Conservation (phyloP, 2,888 invertebrate species). For the Latheticus oryzae region DNA sequence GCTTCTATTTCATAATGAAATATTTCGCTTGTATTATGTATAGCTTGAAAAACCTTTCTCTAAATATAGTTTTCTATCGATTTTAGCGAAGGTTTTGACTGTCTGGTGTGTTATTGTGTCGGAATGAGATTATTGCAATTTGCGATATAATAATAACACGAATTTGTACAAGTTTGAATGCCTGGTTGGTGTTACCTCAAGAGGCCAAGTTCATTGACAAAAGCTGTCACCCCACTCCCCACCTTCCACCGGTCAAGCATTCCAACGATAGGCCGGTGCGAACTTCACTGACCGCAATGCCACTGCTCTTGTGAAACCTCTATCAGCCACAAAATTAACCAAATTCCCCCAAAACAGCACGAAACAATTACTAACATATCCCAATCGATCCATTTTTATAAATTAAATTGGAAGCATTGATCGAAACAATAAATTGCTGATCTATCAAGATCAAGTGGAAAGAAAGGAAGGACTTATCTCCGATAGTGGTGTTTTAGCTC, state of each 20-base stretch:
- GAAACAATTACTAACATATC: slow-evolving; percentile 11
- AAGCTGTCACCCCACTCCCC: slow-evolving; percentile 51
- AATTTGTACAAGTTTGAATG: slow-evolving; percentile 43
- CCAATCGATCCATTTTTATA: slow-evolving; percentile 6
- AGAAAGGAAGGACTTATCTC: slow-evolving; percentile 26
- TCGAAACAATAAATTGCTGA: slow-evolving; percentile 19
- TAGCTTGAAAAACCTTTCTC: slow-evolving; percentile 15
- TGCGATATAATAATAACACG: slow-evolving; percentile 43
- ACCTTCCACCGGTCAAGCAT: slow-evolving; percentile 48
- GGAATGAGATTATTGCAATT: slow-evolving; percentile 37
- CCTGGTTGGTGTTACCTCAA: slow-evolving; percentile 43
- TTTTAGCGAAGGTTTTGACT: slow-evolving; percentile 16
- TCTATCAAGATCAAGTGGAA: slow-evolving; percentile 25
- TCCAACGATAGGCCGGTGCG: slow-evolving; percentile 44
- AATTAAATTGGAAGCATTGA: slow-evolving; percentile 32
- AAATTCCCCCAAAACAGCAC: slow-evolving; percentile 21
- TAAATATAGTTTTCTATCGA: slow-evolving; percentile 34
- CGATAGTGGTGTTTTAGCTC: slow-evolving; percentile 35
- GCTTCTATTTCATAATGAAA: too few species aligned
- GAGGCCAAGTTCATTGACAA: slow-evolving; percentile 54
- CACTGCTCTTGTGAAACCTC: slow-evolving; percentile 31
- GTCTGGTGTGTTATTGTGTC: slow-evolving; percentile 13
- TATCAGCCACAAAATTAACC: slow-evolving; percentile 19
- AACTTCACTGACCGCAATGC: slow-evolving; percentile 38
- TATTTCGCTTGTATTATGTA: slow-evolving; percentile 17